These are phyloP conservation scores for Sarcophaga carnaria DNA, from an alignment of 2,888 invertebrate species.

Conservation along the genomic window DNA sequence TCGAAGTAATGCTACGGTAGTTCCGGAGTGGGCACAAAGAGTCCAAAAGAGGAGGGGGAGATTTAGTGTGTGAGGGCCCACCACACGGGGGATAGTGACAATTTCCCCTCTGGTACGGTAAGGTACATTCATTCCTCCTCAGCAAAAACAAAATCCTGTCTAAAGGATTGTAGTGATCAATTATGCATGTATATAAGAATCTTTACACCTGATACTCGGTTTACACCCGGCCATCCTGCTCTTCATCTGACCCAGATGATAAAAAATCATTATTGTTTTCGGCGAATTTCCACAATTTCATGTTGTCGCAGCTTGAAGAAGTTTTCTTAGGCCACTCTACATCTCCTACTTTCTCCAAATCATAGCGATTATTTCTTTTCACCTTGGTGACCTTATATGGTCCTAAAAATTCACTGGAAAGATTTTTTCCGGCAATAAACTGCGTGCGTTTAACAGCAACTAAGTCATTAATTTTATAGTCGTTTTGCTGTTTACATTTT, in stretches of 20 bases:
- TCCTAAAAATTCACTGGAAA: constrained; percentile 55
- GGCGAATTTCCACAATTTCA: constrained; percentile 64
- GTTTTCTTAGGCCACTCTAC: constrained; percentile 54
- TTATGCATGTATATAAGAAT: too few relatives aligned
- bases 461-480: constrained; percentile 54
- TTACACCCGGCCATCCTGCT: constrained; percentile 66
- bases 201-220: not conserved
- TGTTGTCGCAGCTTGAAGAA: constrained; percentile 62
- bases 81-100: too few relatives aligned
- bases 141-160: too few relatives aligned
- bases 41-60: too few relatives aligned
- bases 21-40: too few relatives aligned
- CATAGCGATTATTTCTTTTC: constrained; percentile 59
- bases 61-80: too few relatives aligned
- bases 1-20: too few relatives aligned
- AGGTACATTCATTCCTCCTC: too few relatives aligned
- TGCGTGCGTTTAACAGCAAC: constrained; percentile 58
- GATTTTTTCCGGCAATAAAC: constrained; percentile 58
- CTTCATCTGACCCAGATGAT: constrained; percentile 61
- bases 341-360: constrained; percentile 50
- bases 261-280: constrained; percentile 50
- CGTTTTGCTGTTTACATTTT: constrained; percentile 51
- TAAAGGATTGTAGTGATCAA: too few relatives aligned
- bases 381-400: constrained; percentile 54
- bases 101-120: too few relatives aligned